Conservation (phyloP, 2,888 invertebrate species). For the Oligia fasciuncula region DNA sequence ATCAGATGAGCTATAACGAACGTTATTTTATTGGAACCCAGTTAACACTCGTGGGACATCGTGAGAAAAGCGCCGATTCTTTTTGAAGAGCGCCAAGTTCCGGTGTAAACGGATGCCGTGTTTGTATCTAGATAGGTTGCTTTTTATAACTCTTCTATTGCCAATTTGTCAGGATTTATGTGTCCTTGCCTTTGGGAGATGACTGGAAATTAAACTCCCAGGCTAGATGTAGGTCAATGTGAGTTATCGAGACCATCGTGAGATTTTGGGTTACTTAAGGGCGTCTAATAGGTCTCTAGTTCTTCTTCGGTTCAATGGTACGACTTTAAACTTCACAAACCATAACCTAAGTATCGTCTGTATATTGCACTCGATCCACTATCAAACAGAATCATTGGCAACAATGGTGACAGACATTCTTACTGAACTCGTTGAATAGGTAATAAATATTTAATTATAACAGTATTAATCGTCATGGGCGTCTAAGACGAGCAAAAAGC, state of each 20-base stretch:
- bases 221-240: constrained; percentile 1
- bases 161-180: constrained; percentile 64
- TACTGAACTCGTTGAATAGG: too few species aligned
- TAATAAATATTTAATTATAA: neutral
- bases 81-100: constrained; percentile 55
- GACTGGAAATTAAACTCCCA: constrained; percentile 46
- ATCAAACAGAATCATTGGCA: too few species aligned
- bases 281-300: neutral
- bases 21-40: constrained; percentile 54
- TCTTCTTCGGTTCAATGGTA: neutral
- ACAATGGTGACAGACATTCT: too few species aligned
- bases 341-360: neutral
- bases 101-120: constrained; percentile 58
- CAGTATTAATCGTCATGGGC: neutral
- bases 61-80: constrained; percentile 60
- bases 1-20: constrained; percentile 70
- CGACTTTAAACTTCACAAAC: too few species aligned
- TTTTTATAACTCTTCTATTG: constrained; percentile 49
- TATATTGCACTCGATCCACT: neutral
- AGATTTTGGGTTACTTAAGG: too few species aligned
- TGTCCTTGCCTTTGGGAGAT: constrained; percentile 57
- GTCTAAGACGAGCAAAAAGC: too few species aligned
- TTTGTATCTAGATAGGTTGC: constrained; percentile 25
- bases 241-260: neutral
- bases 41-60: constrained; percentile 55